Evolutionary conservation across 2,888 invertebrate genomes (phyloP), one percentile per base, ranked within the genome.

Genomic region (Phania funesta): DNA sequence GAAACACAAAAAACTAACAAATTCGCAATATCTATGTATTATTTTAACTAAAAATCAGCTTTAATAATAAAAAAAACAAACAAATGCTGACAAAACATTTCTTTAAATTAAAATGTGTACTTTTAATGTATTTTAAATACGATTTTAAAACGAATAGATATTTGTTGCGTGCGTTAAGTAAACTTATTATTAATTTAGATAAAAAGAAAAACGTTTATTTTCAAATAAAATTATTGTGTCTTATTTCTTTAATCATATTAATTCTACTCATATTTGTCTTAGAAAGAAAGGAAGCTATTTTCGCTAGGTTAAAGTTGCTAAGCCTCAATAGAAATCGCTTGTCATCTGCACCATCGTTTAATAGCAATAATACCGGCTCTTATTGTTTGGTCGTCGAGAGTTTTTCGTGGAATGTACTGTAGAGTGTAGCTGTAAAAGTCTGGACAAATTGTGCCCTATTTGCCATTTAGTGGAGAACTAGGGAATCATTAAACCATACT

Each of bases 151-250:
- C 24, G 54, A 54, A 70, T 64, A 54, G 48, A 64, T 62, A 58
- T 78, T 71, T 78, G 71, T 78, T 78, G 78, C 78, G 48, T 70
- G 77, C 70, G 77, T 77, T 77, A 77, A 68, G 35, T 62, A 77
- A 70, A 77, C 62, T 68, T 70, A 70, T 64, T 56, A 77, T 76
- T 77, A 70, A 54, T 77, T 77, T 77, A 62, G 70, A 77, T 70
- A 62, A 70, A 67, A 65, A 54, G 54, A 68, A 67, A 70, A 62
- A 60, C 48, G 52, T 60, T 76, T 76, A 38, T 67, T 67, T 67
- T 38, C 67, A 26, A 68, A 77, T 44, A 4, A 54, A 56, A 48
- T n/a, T 22, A 16, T 32, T n/a, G 18, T 29, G 2, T 48, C 48
- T 64, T 35, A 48, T 41, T 50, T 54, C 32, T 44, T 35, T 48